A percentile compares a stretch with the other conserved stretches of the same genome.
phyloP scores from a whole-genome alignment of 2,113 vertebrate genomes.

The Accipiter virgatus region DNA sequence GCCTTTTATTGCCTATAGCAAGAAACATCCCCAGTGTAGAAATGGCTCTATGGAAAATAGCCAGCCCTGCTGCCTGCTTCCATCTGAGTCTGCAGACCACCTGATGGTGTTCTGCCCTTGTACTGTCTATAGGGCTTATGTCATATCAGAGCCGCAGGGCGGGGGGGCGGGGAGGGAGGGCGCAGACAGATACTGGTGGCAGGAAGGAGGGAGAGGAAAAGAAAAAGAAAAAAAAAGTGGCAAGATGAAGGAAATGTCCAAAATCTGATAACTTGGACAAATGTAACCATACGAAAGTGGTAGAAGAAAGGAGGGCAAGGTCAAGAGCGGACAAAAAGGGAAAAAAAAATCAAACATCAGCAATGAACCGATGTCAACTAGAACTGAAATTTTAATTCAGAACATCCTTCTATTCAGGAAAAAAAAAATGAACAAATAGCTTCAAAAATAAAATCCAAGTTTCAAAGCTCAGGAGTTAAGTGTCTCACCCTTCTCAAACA shows the following conservation, averaged over 20 bases:
- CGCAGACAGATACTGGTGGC: neutral
- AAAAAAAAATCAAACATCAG: rapidly evolving
- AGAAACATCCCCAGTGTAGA: neutral
- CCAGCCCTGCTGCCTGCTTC: neutral
- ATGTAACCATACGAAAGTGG: neutral
- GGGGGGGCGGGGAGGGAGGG: no score
- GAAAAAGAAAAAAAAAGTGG: neutral
- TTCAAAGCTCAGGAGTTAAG: neutral
- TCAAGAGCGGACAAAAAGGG: rapidly evolving
- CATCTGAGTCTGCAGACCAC: neutral
- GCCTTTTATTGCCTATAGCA: neutral
- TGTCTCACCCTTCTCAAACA: neutral
- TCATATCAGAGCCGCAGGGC: neutral
- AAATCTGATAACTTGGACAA: neutral
- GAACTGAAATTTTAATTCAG: neutral
- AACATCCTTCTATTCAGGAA: neutral
- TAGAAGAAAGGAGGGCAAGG: neutral
- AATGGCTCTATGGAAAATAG: neutral
- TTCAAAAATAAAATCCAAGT: neutral
- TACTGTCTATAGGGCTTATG: neutral
- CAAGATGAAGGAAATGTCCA: neutral
- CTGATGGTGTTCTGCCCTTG: neutral
- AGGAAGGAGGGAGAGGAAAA: neutral
- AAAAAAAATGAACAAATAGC: neutral
- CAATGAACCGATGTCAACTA: neutral